Evolutionary conservation across 2,113 vertebrate species (phyloP).

Genomic region (Rhea americana): DNA sequence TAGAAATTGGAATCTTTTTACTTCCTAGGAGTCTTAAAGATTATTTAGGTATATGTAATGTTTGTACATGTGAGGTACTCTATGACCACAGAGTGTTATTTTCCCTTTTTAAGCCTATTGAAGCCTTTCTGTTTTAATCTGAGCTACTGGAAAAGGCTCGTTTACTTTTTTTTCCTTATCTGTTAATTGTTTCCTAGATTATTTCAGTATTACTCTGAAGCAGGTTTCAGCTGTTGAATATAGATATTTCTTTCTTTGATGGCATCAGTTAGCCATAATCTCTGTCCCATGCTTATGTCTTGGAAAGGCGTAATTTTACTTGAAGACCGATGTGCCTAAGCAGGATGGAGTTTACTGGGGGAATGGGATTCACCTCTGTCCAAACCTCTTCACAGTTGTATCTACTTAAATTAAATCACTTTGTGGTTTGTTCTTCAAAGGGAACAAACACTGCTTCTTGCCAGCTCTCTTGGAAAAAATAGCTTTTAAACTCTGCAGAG

Average conservation of each 20-base stretch:
- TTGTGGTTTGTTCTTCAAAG: constrained; percentile 50
- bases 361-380: constrained; percentile 45
- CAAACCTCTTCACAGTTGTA: constrained; percentile 41
- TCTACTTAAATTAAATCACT: constrained; percentile 52
- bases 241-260: background rate
- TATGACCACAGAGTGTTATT: background rate
- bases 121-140: background rate
- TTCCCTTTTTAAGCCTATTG: background rate
- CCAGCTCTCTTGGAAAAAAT: background rate
- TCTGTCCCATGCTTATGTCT: background rate
- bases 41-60: background rate
- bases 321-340: constrained; percentile 20
- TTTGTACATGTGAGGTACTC: background rate
- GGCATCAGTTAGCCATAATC: background rate
- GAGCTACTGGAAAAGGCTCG: background rate
- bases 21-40: background rate
- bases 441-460: background rate
- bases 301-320: background rate
- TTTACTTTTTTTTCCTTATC: background rate
- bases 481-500: constrained; percentile 37
- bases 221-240: background rate
- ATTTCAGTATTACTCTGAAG: constrained; percentile 18
- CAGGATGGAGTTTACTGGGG: background rate
- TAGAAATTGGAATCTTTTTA: background rate
- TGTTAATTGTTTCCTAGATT: background rate